Evolutionary conservation across 2,113 vertebrate species (phyloP).

Genomic region (Silurus asotus): DNA sequence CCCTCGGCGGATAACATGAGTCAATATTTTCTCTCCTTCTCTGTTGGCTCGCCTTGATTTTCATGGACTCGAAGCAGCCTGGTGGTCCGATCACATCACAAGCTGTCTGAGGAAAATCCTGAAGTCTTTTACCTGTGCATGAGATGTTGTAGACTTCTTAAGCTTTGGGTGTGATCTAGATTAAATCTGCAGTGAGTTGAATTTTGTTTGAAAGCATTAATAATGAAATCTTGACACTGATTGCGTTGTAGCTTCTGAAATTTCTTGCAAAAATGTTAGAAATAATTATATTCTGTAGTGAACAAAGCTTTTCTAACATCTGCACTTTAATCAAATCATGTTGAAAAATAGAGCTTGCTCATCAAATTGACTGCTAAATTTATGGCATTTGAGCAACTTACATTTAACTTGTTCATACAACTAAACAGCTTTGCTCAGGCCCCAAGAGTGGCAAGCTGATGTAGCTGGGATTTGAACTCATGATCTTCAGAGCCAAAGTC

Average conservation of each 20-base stretch:
- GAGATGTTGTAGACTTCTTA: neutral
- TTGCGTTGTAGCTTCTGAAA: neutral
- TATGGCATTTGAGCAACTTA: too few relatives aligned
- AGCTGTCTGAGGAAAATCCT: neutral
- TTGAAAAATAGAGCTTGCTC: neutral
- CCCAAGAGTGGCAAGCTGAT: too few relatives aligned
- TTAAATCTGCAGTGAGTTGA: neutral
- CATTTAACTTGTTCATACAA: too few relatives aligned
- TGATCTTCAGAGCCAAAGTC: too few relatives aligned
- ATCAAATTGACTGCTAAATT: neutral
- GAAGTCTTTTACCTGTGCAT: neutral
- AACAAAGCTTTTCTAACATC: neutral
- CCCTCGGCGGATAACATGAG: slow-evolving; percentile 6
- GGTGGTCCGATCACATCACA: slow-evolving; percentile 42
- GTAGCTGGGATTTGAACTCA: too few relatives aligned
- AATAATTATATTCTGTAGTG: neutral
- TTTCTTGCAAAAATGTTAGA: neutral
- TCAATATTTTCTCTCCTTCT: slow-evolving; percentile 47
- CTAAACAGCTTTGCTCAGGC: too few relatives aligned
- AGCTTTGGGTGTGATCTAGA: neutral
- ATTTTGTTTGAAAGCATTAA: neutral
- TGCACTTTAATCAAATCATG: neutral
- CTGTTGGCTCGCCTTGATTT: slow-evolving; percentile 10
- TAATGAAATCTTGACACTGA: neutral
- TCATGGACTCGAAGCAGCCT: slow-evolving; percentile 19